These are phyloP conservation scores for Trichosurus vulpecula DNA, from an alignment of 2,797 vertebrate genomes.

Conservation along the genomic window DNA sequence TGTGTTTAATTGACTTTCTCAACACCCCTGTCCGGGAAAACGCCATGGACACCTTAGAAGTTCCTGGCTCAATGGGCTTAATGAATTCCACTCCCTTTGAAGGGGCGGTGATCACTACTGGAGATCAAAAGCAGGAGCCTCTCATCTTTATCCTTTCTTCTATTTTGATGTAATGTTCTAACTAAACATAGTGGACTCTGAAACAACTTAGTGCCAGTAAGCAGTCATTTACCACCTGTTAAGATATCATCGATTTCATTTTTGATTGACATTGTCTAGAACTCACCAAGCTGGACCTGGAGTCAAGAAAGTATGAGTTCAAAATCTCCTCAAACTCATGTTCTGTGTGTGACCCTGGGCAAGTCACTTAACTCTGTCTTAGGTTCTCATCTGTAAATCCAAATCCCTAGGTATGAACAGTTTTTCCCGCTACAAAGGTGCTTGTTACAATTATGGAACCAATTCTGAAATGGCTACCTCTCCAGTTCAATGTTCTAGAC, in stretches of 20 bases:
- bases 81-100: neutral
- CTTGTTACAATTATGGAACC: neutral
- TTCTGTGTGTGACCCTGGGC: neutral
- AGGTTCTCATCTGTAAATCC: neutral
- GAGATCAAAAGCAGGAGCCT: neutral
- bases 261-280: neutral
- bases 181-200: neutral
- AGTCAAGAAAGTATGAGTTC: neutral
- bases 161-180: neutral
- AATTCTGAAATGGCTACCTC: neutral
- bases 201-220: neutral
- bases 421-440: neutral
- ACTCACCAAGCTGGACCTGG: neutral
- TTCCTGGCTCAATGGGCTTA: neutral
- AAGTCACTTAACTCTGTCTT: neutral
- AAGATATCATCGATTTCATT: neutral
- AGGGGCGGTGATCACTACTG: neutral
- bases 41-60: neutral
- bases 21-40: neutral
- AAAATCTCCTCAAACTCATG: neutral
- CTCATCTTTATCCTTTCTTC: neutral
- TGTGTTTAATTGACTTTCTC: neutral
- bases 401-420: neutral
- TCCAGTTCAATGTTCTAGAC: neutral
- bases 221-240: neutral